These are phyloP conservation scores for Hemichromis elongatus DNA, from an alignment of 2,113 vertebrate species.

Conservation along the genomic window DNA sequence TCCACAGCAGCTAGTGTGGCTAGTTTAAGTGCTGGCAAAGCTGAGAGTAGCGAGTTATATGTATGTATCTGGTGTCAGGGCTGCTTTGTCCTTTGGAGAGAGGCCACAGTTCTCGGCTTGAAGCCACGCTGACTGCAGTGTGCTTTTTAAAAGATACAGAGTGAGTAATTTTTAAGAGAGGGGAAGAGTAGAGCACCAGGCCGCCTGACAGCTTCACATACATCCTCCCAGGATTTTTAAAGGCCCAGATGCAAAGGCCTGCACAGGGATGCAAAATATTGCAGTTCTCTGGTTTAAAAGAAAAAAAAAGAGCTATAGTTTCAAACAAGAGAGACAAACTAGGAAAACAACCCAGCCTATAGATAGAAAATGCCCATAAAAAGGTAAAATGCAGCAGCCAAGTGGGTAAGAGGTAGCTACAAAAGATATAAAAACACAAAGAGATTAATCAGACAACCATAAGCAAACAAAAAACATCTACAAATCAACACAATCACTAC, in stretches of 20 bases:
- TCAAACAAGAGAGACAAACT: neutral
- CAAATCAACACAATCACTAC: neutral
- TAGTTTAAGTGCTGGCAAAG: neutral
- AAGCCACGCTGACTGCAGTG: neutral
- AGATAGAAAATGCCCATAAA: neutral
- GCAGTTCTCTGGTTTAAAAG: neutral
- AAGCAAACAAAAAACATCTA: neutral
- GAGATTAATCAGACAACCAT: neutral
- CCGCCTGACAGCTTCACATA: neutral
- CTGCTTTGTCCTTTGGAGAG: neutral
- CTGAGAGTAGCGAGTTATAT: neutral
- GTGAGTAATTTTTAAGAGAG: neutral
- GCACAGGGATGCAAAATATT: neutral
- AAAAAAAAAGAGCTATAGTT: rapidly evolving
- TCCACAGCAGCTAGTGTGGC: neutral
- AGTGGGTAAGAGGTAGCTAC: neutral
- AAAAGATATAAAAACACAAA: neutral
- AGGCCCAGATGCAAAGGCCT: rapidly evolving
- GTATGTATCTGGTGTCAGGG: neutral
- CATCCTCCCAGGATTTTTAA: neutral
- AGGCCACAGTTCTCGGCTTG: neutral
- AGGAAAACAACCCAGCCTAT: rapidly evolving
- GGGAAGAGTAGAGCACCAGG: neutral
- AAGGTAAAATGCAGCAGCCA: neutral
- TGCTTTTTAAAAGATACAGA: neutral